These are phyloP conservation scores for Clivina fossor DNA, from an alignment of 2,888 invertebrate species.

Conservation along the genomic window DNA sequence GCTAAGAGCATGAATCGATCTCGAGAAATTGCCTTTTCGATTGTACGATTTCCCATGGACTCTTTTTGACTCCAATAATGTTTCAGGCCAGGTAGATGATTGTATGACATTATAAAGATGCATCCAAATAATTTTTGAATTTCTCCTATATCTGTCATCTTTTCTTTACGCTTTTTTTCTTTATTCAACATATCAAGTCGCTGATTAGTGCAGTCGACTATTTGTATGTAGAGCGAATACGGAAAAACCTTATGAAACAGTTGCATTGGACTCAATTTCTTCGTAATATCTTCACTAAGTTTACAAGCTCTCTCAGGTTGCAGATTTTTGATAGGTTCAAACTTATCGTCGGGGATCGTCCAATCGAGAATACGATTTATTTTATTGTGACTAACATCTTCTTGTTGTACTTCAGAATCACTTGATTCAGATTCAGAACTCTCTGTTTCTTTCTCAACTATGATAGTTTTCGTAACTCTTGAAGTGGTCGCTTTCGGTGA, in stretches of 20 bases:
- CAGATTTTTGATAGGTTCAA: conserved; percentile 21
- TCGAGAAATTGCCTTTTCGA: conserved; percentile 22
- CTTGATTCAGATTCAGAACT: too few relatives aligned
- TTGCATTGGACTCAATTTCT: not conserved
- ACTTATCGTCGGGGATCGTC: conserved; percentile 9
- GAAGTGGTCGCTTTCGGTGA: too few relatives aligned
- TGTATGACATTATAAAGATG: conserved; percentile 31
- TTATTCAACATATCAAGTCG: conserved; percentile 16
- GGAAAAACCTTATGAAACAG: conserved; percentile 4
- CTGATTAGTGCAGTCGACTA: conserved; percentile 8
- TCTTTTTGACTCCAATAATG: conserved; percentile 25
- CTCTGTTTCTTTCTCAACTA: too few relatives aligned
- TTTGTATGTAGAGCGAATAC: not conserved
- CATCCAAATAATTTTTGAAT: conserved; percentile 22
- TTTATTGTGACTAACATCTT: too few relatives aligned
- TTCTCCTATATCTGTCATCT: conserved; percentile 25
- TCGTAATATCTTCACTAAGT: not conserved
- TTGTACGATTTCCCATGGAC: conserved; percentile 25
- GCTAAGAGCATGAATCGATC: conserved; percentile 23
- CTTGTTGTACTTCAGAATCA: too few relatives aligned
- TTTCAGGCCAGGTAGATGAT: conserved; percentile 15
- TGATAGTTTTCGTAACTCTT: too few relatives aligned
- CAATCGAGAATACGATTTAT: conserved; percentile 23
- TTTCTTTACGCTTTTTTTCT: conserved; percentile 18
- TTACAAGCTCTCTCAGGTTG: conserved; percentile 14